Conservation (phyloP, 1,140 invertebrate species). For the Eufriesea mexicana region DNA sequence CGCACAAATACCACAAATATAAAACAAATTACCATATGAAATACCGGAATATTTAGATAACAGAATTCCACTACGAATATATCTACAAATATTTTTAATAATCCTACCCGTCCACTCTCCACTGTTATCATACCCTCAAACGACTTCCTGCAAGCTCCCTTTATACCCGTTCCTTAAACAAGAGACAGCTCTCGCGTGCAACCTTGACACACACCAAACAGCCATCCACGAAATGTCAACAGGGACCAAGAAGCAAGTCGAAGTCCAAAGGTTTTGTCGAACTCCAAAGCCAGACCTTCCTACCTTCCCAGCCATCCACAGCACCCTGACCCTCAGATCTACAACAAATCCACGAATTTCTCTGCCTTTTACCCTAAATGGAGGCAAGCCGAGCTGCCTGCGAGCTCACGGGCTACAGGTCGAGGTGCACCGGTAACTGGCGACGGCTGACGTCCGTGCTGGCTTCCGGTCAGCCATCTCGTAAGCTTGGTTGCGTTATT, state of each 20-base stretch:
- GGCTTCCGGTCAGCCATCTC: not conserved
- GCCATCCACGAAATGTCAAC: not conserved
- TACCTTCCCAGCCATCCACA: not conserved
- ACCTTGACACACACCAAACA: not conserved
- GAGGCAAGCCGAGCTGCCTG: constrained; percentile 38
- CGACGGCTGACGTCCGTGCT: constrained; percentile 22
- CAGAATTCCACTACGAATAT: too few species aligned
- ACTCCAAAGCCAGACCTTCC: not conserved
- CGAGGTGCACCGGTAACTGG: constrained; percentile 7
- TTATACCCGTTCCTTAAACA: too few species aligned
- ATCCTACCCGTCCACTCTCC: too few species aligned
- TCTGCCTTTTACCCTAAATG: constrained; percentile 12
- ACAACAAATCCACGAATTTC: not conserved
- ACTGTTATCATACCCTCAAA: too few species aligned
- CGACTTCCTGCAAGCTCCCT: too few species aligned
- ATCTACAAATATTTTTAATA: too few species aligned
- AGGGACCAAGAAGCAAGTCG: not conserved
- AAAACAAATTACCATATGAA: too few species aligned
- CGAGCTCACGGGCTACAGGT: not conserved
- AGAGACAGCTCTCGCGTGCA: not conserved
- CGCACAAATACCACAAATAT: too few species aligned
- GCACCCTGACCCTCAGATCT: not conserved
- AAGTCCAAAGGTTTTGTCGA: not conserved
- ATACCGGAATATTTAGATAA: too few species aligned
- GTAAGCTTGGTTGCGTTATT: constrained; percentile 7